Evolutionary conservation across 2,797 vertebrate species (phyloP).

Genomic region (Apodemus agrarius): DNA sequence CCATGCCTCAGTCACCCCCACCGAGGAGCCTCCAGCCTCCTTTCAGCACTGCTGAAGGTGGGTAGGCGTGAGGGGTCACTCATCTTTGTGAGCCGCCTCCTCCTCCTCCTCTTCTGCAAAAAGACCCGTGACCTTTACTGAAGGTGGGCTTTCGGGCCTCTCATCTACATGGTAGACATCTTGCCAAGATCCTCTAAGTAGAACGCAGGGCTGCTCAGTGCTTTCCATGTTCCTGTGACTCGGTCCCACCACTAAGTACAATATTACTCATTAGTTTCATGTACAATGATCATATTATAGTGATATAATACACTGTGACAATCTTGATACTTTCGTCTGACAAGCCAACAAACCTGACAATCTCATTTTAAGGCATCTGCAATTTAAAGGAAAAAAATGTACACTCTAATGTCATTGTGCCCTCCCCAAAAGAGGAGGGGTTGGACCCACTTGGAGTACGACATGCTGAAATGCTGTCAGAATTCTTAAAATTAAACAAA

Average conservation of each 20-base stretch:
- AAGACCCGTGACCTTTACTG: neutral
- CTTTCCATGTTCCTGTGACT: slow-evolving; percentile 78
- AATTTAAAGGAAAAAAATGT: slow-evolving; percentile 80
- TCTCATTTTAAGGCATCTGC: slow-evolving; percentile 84
- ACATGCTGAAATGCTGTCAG: slow-evolving; percentile 76
- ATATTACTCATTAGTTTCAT: slow-evolving; percentile 85
- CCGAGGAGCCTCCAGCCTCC: neutral
- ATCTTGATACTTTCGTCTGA: slow-evolving; percentile 84
- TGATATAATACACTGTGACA: slow-evolving; percentile 86
- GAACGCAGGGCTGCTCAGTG: slow-evolving; percentile 74
- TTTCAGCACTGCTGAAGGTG: neutral
- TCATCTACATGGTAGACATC: slow-evolving; percentile 11
- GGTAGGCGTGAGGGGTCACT: too few species aligned
- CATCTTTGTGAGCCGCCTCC: neutral
- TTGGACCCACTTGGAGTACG: slow-evolving; percentile 72
- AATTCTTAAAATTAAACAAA: slow-evolving; percentile 81
- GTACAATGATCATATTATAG: slow-evolving; percentile 87
- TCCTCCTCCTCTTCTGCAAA: neutral
- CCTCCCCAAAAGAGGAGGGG: slow-evolving; percentile 74
- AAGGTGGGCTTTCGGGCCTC: neutral
- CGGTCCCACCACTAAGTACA: slow-evolving; percentile 82
- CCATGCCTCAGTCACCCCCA: neutral
- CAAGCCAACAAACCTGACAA: slow-evolving; percentile 84
- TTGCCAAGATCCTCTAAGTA: slow-evolving; percentile 65
- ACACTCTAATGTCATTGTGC: slow-evolving; percentile 79